Base-by-base conservation (phyloP, 2,797 vertebrate genomes). In the Percopsis omiscomaycus region DNA sequence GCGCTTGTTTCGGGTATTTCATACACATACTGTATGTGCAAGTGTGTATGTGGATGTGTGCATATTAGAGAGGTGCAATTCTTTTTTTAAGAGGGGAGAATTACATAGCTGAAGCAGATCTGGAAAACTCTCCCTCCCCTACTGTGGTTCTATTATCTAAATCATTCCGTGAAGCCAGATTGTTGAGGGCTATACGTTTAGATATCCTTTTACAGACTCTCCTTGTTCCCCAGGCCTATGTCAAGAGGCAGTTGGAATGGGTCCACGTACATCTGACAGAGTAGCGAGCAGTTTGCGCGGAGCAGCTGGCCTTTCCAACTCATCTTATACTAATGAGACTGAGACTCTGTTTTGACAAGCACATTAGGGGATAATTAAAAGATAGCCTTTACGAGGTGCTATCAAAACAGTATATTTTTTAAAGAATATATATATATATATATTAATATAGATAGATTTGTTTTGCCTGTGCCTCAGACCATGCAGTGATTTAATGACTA, bases 211-310 rank as follows among this genome's bases (percentile, higher is more conserved):
- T 77, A 78, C 78, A 74, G 73, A 75, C 73, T 80, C 69, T 82
- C 55, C 66, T 73, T 42, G 53, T 80, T 70, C 58, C 48, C 51
- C 48, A 46, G 63, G 56, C 49, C 84, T 44, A 52, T 77, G 81
- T 82, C 73, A 70, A 80, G 79, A 74, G 78, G 84, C 80, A 85
- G 75, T 81, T 89, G 86, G 87, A 80, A 63, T 27, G 4, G 2
- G 64, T 85, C 84, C 84, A 81, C 9, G 51, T 27, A 82, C 85
- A 89, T 88, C 87, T 91, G 86, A 66, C 73, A 61, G 54, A 42
- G 70, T 60, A 50, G 28, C 14, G 46, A 54, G 55, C 49, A 28
- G 66, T 52, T 52, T 48, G 65, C 59, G 14, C n/a, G 1, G 46
- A 73, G 84, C 86, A 86, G 83, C 81, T 85, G 81, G 50, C 64